Base-by-base conservation (phyloP, 1,140 invertebrate genomes). In the Brachionus rubens region DNA sequence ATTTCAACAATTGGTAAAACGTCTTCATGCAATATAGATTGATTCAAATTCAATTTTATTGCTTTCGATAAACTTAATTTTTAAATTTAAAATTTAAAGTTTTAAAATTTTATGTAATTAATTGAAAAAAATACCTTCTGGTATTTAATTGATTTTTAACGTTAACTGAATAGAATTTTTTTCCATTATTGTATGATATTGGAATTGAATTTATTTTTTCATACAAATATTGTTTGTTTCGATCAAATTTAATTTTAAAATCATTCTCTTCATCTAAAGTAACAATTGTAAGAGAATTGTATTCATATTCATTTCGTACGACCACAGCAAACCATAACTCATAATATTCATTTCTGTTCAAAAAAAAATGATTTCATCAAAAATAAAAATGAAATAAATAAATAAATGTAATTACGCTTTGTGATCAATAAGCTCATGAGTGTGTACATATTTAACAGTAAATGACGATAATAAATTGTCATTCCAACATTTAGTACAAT, bases 341-440 rank as follows among this genome's bases (percentile, higher is more conserved):
- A 21, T 59, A 36, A 9, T 19, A 33, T 16, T 36, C 36, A 36
- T 59, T 59, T 36, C 54, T 59, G 9, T 21, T 33, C 19, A 56
- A 56, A 54, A 54, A 36, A 36, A 36, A 36, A 5, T 5, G 33
- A 5, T 36, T 36, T 36, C 3, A 36, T 5, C 9, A 36, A 9
- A 36, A 9, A 36, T 36, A 36, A 36, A 9, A n/a, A n/a, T n/a
- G n/a, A n/a, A n/a, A n/a, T n/a, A n/a, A n/a, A n/a, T n/a, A n/a
- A n/a, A n/a, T n/a, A n/a, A n/a, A n/a, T n/a, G n/a, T n/a, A 26
- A 26, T 59, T 59, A 59, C 54, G 54, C 54, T 59, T 30, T 59
- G 12, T 59, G 10, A n/a, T 59, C 54, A 40, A 59, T 59, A 33
- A 59, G 6, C 33, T 16, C n/a, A 33, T 36, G 33, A 16, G 54